A percentile compares a stretch with the other conserved stretches of the same genome.
These are phyloP conservation scores for Andrena minutula DNA, from an alignment of 2,888 invertebrate genomes.

Conservation along the genomic window DNA sequence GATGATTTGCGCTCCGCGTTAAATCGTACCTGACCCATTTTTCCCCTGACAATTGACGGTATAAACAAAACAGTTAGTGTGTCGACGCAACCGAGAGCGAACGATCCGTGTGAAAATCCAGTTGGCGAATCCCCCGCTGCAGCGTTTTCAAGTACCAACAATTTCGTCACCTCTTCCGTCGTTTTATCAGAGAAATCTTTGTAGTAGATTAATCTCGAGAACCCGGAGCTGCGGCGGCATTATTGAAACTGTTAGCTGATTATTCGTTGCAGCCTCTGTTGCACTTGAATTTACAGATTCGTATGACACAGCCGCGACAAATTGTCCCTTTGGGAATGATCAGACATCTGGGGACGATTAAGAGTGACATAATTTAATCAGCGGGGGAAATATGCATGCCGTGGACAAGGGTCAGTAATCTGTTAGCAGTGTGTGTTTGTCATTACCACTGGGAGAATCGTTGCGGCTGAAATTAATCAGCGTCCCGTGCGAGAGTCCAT, in stretches of 20 bases:
- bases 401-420: conserved; percentile 1
- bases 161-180: neutral
- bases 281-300: too few relatives aligned
- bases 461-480: conserved; percentile 54
- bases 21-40: conserved; percentile 68
- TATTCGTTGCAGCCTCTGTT: neutral
- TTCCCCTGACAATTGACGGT: conserved; percentile 59
- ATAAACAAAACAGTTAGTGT: conserved; percentile 55
- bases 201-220: neutral
- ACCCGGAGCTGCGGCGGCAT: neutral
- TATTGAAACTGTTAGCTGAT: neutral
- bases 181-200: neutral
- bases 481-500: conserved; percentile 11
- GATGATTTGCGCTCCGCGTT: conserved; percentile 65
- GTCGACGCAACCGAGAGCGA: conserved; percentile 20
- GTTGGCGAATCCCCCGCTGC: neutral
- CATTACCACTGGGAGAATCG: conserved; percentile 31
- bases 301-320: too few relatives aligned
- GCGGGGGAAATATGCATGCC: conserved; percentile 15
- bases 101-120: conserved; percentile 40
- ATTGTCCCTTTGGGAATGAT: neutral
- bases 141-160: neutral
- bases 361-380: conserved; percentile 37
- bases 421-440: conserved; percentile 38
- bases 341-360: neutral